These are phyloP conservation scores for Calephelis nemesis DNA, from an alignment of 1,140 invertebrate species.

Conservation along the genomic window DNA sequence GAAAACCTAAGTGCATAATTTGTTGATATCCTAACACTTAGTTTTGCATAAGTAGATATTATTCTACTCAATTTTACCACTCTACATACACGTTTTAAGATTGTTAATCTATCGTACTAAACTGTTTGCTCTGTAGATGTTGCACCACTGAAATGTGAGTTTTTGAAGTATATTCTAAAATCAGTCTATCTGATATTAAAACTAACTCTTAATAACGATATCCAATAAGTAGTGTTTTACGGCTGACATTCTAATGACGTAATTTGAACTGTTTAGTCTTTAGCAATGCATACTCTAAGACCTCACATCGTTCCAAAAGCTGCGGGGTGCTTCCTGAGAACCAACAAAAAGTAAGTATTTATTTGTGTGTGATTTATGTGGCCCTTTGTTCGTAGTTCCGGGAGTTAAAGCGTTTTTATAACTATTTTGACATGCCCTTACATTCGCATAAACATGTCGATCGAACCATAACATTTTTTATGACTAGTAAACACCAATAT, in stretches of 20 bases:
- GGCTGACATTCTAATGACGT: not conserved
- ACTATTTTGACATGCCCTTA: constrained; percentile 39
- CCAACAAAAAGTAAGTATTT: constrained; percentile 24
- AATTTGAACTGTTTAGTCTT: not conserved
- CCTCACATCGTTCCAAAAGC: constrained; percentile 1
- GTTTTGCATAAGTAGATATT: too few relatives aligned
- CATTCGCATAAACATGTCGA: constrained; percentile 30
- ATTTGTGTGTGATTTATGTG: constrained; percentile 55
- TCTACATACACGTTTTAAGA: too few relatives aligned
- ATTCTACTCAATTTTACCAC: too few relatives aligned
- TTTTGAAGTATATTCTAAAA: too few relatives aligned
- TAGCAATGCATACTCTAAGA: not conserved
- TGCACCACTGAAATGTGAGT: too few relatives aligned
- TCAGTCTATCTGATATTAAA: too few relatives aligned
- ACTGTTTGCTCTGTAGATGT: too few relatives aligned
- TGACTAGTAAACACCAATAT: constrained; percentile 1
- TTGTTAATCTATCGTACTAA: too few relatives aligned
- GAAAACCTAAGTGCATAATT: too few relatives aligned
- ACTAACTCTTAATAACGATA: too few relatives aligned
- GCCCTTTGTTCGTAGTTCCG: constrained; percentile 57
- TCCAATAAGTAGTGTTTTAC: too few relatives aligned
- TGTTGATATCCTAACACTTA: too few relatives aligned
- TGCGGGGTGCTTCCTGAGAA: constrained; percentile 15
- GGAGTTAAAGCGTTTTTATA: constrained; percentile 59
- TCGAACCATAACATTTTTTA: constrained; percentile 3